Conservation (phyloP, 2,888 invertebrate species). For the Caprella mutica region DNA sequence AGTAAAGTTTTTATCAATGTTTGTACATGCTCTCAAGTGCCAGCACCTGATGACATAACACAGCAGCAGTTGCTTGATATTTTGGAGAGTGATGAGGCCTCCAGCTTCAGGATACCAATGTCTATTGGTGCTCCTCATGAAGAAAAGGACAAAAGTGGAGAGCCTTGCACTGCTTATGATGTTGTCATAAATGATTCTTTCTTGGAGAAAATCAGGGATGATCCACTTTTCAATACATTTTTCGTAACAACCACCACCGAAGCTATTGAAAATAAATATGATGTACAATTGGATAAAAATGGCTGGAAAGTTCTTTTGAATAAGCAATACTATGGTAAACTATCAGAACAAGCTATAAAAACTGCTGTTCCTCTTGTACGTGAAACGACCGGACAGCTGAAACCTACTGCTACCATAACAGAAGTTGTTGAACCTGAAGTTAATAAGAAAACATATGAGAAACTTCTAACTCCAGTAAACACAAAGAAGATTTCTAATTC, state of each 20-base stretch:
- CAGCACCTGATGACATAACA: constrained; percentile 28
- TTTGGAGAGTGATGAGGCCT: constrained; percentile 55
- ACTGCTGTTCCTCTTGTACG: not conserved
- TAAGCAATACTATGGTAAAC: not conserved
- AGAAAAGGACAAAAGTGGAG: constrained; percentile 64
- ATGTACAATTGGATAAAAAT: constrained; percentile 54
- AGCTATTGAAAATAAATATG: constrained; percentile 65
- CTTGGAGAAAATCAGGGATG: constrained; percentile 59
- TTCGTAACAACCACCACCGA: constrained; percentile 68
- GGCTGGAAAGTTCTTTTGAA: constrained; percentile 9
- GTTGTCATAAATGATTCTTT: constrained; percentile 69
- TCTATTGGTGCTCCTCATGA: constrained; percentile 71
- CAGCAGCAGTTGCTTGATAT: constrained; percentile 54
- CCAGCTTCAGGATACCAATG: constrained; percentile 71
- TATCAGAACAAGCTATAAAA: not conserved
- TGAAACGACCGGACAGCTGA: not conserved
- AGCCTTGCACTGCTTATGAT: constrained; percentile 64
- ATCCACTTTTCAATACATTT: constrained; percentile 62
- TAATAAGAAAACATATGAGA: no score
- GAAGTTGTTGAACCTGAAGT: no score
- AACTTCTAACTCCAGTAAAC: no score
- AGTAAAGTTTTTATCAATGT: constrained; percentile 72
- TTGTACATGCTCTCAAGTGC: constrained; percentile 52
- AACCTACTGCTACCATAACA: not conserved
- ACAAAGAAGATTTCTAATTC: no score